Base-by-base conservation (phyloP, 2,113 vertebrate genomes). In the Caretta caretta region DNA sequence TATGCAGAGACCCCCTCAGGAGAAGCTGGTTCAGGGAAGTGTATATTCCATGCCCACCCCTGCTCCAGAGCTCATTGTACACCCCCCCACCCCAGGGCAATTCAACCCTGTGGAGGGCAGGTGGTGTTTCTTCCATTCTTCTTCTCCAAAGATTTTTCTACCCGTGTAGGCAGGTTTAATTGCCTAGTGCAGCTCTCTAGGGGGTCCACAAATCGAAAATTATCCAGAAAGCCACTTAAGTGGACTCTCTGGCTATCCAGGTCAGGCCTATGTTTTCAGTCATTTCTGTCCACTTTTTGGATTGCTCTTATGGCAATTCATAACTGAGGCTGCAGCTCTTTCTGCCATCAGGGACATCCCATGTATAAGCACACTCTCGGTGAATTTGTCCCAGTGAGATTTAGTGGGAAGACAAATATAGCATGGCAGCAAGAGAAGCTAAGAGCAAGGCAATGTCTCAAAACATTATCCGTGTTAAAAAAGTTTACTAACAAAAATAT, bases 401-500 rank as follows among this genome's bases (percentile, higher is more conserved):
- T 76, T 93, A 92, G n/a, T 92, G 59, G 48, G 31, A 83, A 88
- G 48, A 91, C 38, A 95, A 94, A 86, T 42, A 90, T 81, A 38
- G 49, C 49, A 42, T 84, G 31, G 6, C 29, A 42, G 25, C 20
- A 80, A 80, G 65, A 87, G 35, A 90, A 90, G 11, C 53, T 89
- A 25, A 4, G 5, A 90, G 56, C 20, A 81, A 62, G 35, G 25
- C 79, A 83, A 27, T 83, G 92, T 54, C 22, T 86, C 20, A 2
- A 89, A n/a, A 90, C 90, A 16, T 90, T 84, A 88, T 90, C 76
- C 49, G 31, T 90, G 86, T 94, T 85, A 88, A 42, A 88, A 96
- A 89, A 97, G 62, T 93, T 92, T 75, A 56, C n/a, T 29, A 84
- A n/a, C 83, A 95, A 90, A 97, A 90, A 57, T 94, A 79, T 31